phyloP scores from a whole-genome alignment of 2,113 vertebrate species.

The Arizona elegans region DNA sequence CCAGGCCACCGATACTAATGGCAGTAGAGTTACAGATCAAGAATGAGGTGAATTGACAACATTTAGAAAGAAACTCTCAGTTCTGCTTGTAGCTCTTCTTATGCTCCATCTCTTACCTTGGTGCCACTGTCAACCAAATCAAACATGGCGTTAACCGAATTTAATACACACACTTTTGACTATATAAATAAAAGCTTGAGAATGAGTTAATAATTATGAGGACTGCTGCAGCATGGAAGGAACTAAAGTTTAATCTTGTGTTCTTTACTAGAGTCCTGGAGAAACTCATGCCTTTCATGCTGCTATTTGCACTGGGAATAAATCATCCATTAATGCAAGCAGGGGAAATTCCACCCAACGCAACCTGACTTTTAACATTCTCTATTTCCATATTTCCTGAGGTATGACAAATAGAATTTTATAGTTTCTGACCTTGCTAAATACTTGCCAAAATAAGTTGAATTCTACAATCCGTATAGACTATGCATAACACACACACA shows the following conservation, averaged over 20 bases:
- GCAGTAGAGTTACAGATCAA: conserved; percentile 6
- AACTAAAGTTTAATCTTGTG: background rate
- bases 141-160: background rate
- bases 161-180: background rate
- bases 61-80: conserved; percentile 19
- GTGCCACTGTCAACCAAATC: background rate
- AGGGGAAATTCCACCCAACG: background rate
- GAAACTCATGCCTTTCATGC: background rate
- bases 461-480: background rate
- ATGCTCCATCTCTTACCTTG: background rate
- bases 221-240: too few species aligned
- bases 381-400: rapidly evolving
- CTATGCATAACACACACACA: background rate
- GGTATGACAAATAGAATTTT: background rate
- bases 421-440: background rate
- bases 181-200: background rate
- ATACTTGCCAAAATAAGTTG: background rate
- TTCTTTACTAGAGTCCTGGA: background rate
- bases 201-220: background rate
- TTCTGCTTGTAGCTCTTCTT: background rate
- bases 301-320: background rate
- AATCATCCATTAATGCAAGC: background rate
- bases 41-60: conserved; percentile 49
- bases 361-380: background rate
- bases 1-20: conserved; percentile 38